These are phyloP conservation scores for Centropus unirufus DNA, from an alignment of 2,113 vertebrate species.

Conservation along the genomic window DNA sequence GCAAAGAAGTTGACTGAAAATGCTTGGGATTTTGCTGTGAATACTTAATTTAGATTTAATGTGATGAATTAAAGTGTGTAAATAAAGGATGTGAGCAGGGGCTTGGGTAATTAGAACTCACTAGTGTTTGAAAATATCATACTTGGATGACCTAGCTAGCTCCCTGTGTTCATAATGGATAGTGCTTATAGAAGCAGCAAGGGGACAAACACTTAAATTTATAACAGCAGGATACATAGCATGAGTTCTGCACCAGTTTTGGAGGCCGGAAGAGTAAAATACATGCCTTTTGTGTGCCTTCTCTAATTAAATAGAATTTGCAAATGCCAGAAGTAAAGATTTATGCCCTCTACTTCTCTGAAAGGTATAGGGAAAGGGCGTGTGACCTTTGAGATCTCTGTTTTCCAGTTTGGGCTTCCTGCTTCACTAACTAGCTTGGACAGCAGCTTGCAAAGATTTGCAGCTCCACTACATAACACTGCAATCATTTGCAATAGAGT, in stretches of 20 bases:
- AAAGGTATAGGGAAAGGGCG: not conserved
- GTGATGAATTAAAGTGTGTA: not conserved
- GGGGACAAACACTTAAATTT: not conserved
- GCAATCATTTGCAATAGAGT: not conserved
- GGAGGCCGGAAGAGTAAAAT: not conserved
- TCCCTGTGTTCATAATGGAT: not conserved
- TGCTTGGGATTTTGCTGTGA: not conserved
- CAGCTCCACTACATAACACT: not conserved
- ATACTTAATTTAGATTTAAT: not conserved
- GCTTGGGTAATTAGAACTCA: not conserved
- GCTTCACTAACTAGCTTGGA: not conserved
- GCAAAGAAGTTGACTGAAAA: not conserved
- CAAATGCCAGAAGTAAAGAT: not conserved
- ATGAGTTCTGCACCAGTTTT: not conserved
- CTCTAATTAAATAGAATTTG: not conserved
- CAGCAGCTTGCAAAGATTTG: rapidly evolving
- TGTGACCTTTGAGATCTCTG: not conserved
- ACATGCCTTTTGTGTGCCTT: not conserved
- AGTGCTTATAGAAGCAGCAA: not conserved
- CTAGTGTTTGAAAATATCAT: not conserved
- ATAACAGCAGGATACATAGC: not conserved
- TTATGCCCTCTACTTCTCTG: not conserved
- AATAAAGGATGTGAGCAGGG: not conserved
- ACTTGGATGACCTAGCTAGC: not conserved
- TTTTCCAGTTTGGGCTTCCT: not conserved